A percentile compares a stretch with the other conserved stretches of the same genome.
Conservation (phyloP, 1,140 invertebrate genomes). For the Drosophila suzukii region DNA sequence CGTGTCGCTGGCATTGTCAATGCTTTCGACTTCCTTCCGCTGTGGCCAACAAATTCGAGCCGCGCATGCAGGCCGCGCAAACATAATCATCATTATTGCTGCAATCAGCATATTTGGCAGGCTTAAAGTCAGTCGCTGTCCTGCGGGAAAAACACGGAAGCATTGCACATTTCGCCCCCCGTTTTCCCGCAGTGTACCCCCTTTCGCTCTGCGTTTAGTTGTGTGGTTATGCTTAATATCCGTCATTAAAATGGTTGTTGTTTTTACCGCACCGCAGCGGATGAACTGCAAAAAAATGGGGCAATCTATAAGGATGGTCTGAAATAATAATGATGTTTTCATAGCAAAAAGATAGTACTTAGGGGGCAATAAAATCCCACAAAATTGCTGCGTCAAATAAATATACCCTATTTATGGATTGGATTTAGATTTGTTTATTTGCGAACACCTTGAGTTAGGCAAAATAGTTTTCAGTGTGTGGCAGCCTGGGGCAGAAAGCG, state of each 20-base stretch:
- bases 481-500: neutral
- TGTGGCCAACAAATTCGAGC: conserved; percentile 79
- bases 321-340: neutral
- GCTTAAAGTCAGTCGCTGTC: conserved; percentile 45
- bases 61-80: conserved; percentile 77
- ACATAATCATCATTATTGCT: conserved; percentile 81
- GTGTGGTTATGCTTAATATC: conserved; percentile 81
- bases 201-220: conserved; percentile 41
- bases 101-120: conserved; percentile 81
- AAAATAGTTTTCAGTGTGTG: neutral
- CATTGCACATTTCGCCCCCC: conserved; percentile 57
- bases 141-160: conserved; percentile 51
- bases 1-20: conserved; percentile 80
- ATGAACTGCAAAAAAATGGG: neutral
- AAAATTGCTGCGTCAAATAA: no score
- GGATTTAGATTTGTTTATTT: no score
- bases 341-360: no score
- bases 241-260: conserved; percentile 79
- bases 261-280: conserved; percentile 19
- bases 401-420: neutral
- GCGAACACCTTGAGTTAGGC: no score
- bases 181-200: conserved; percentile 8
- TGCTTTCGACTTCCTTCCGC: conserved; percentile 79
- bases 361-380: no score
- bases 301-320: neutral